Base-by-base conservation (phyloP, 2,888 invertebrate genomes). In the Chalcis sispes region DNA sequence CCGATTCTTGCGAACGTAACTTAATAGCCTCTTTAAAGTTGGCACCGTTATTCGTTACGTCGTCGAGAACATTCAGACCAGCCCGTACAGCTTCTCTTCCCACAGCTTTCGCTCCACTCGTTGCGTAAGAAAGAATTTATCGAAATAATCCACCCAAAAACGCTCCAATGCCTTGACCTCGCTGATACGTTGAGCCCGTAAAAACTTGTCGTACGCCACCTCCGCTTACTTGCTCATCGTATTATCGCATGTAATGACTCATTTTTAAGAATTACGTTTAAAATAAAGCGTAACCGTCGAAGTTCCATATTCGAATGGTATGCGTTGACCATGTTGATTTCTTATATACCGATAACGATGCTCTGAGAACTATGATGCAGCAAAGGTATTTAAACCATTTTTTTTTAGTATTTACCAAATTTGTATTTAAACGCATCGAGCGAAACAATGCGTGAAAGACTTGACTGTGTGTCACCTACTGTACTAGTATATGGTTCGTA, bases 391-490 rank as follows among this genome's bases (percentile, higher is more conserved):
- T 67, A 67, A 69, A 67, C 10, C 42, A n/a, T 25, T n/a, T 32
- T 1, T 46, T 58, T 13, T 36, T 50, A 42, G 20, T 54, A n/a
- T 4, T 64, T n/a, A 0, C 79, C 80, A 64, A 79, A 79, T 15
- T 42, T 46, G 58, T 80, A 80, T 58, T 70, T 70, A 10, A 65
- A 50, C 8, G 71, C 73, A 7, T 80, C 79, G 0, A 82, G 62
- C 25, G 77, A 77, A 0, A 83, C 81, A 18, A 84, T 80, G n/a
- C 83, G 72, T 13, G 84, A 25, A 15, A 85, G 75, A 1, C 80
- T 76, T 13, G 82, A 78, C 40, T 79, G 46, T 4, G 75, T 72
- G 64, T 84, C 82, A n/a, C 86, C 84, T 0, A 83, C 77, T n/a
- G n/a, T n/a, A n/a, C n/a, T n/a, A 0, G 77, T 72, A 29, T 81